A percentile compares a stretch with the other conserved stretches of the same genome.
Conservation (phyloP, 64 coral and sea anemone genomes). For the Actinia equina region DNA sequence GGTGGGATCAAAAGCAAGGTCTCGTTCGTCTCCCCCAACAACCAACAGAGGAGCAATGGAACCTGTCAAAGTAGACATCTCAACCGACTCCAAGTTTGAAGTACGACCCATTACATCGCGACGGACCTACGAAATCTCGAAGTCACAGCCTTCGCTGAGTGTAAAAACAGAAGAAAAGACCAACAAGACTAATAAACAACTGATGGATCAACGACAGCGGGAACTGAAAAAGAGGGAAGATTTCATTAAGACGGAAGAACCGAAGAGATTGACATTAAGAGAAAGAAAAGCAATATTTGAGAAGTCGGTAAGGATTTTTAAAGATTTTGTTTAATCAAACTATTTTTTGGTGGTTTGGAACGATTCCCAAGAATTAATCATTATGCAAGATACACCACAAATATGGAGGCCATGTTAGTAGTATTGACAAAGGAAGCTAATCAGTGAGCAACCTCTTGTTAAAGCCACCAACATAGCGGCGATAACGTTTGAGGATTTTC, state of each 20-base stretch:
- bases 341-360: too few relatives aligned
- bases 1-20: not conserved
- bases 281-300: conserved; percentile 14
- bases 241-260: not conserved
- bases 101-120: not conserved
- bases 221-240: conserved; percentile 2
- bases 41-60: not conserved
- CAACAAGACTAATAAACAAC: not conserved
- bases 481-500: too few relatives aligned
- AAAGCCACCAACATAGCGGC: too few relatives aligned
- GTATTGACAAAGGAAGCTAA: too few relatives aligned
- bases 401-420: too few relatives aligned
- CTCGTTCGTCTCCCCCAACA: not conserved
- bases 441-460: too few relatives aligned
- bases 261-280: not conserved
- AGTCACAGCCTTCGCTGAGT: not conserved
- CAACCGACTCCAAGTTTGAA: not conserved
- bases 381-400: too few relatives aligned
- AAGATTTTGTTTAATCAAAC: not conserved
- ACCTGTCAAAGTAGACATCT: conserved; percentile 7
- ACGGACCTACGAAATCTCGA: not conserved
- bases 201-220: not conserved
- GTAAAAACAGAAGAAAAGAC: not conserved
- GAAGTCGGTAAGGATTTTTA: not conserved
- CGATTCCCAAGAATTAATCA: too few relatives aligned